Evolutionary conservation across 2,797 vertebrate genomes (phyloP), one percentile per base, ranked within the genome.

Genomic region (Lerista edwardsae): DNA sequence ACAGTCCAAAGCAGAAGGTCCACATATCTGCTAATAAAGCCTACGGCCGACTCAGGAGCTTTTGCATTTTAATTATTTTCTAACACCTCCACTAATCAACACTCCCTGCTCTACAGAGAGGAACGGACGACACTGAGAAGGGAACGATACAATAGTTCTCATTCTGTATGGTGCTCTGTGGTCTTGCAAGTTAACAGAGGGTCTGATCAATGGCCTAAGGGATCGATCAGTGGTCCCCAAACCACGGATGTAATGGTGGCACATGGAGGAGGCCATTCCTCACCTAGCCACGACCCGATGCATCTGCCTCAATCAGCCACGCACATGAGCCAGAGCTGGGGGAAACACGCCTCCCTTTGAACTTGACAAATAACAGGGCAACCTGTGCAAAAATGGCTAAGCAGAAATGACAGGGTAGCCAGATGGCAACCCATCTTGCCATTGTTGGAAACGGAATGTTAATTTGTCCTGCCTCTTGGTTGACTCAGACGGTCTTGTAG

Each of bases 21-120:
- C 93, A 84, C 89, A 82, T 83, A 94, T 77, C 88, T 73, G 83
- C 86, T 94, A 93, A 93, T 93, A 87, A 80, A 79, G 93, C 89
- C 90, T 92, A 88, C 91, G 91, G 91, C 91, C 73, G 87, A 83
- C 72, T 9, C 83, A 83, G 23, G 44, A 57, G 34, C 21, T 84
- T 71, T 83, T 83, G 88, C 80, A 0, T 17, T 91, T 94, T 88
- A 87, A 94, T 95, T 93, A 89, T 84, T 85, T 92, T 89, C 55
- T 87, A 85, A 88, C 77, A 85, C 87, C 75, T 74, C 74, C 79
- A 84, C 75, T 91, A 87, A 90, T 91, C 85, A 79, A 89, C 84
- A 75, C 75, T 89, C 27, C 73, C 84, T 91, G 81, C 82, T 69
- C 82, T 79, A 2, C 3, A 68, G 76, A 85, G 78, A 17, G 61